Conservation (phyloP, 2,797 vertebrate species). For the Myotis vivesi region DNA sequence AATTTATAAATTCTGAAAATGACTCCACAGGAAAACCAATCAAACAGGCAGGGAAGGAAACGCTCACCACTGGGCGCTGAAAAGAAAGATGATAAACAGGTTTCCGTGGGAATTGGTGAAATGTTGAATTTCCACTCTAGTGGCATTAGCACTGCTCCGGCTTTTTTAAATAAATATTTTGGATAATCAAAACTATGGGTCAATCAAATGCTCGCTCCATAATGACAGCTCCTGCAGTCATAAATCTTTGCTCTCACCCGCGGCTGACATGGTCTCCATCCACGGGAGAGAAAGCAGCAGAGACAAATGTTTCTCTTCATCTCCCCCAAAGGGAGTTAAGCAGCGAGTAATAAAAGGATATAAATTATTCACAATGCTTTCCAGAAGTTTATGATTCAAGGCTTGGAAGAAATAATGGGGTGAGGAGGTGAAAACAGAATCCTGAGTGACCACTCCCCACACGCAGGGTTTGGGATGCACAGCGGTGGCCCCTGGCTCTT, state of each 20-base stretch:
- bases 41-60: slow-evolving; percentile 9
- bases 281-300: slow-evolving; percentile 72
- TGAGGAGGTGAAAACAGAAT: not conserved
- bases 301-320: slow-evolving; percentile 79
- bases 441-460: not conserved
- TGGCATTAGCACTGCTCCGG: not conserved
- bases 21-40: slow-evolving; percentile 42
- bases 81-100: not conserved
- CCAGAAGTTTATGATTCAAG: slow-evolving; percentile 75
- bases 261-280: slow-evolving; percentile 65
- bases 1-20: slow-evolving; percentile 22
- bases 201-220: slow-evolving; percentile 69
- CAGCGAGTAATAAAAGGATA: slow-evolving; percentile 79
- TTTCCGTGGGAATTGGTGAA: not conserved
- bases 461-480: no score
- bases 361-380: slow-evolving; percentile 83
- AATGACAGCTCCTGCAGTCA: slow-evolving; percentile 54
- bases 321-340: slow-evolving; percentile 75
- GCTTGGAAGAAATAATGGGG: slow-evolving; percentile 20
- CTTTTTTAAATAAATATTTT: slow-evolving; percentile 30
- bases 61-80: not conserved
- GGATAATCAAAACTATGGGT: slow-evolving; percentile 77
- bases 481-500: rapidly evolving
- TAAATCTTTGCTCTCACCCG: slow-evolving; percentile 73
- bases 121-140: slow-evolving; percentile 6